These are phyloP conservation scores for Drosophila kohkoa DNA, from an alignment of 1,140 invertebrate genomes.

Conservation along the genomic window DNA sequence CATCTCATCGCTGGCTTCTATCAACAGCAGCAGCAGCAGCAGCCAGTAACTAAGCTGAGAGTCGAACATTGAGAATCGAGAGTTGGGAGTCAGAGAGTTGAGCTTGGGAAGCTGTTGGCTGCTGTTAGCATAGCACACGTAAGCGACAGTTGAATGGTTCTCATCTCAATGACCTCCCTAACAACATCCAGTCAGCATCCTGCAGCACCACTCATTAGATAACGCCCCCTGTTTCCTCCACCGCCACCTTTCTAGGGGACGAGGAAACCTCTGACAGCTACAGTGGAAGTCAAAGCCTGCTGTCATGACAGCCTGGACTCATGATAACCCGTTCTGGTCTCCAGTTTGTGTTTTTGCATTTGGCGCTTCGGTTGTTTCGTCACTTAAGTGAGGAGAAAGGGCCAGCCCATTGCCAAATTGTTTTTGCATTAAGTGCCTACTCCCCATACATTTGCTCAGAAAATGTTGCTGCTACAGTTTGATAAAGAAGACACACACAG, in stretches of 20 bases:
- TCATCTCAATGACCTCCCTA: slow-evolving; percentile 63
- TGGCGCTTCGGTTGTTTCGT: slow-evolving; percentile 39
- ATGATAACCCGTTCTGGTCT: slow-evolving; percentile 17
- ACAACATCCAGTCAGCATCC: slow-evolving; percentile 33
- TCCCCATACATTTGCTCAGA: neutral
- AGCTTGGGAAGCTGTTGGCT: neutral
- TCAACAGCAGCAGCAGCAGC: slow-evolving; percentile 47
- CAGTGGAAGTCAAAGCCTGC: slow-evolving; percentile 15
- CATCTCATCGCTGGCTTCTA: slow-evolving; percentile 50
- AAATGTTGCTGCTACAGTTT: neutral
- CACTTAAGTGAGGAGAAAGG: slow-evolving; percentile 20
- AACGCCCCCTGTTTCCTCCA: slow-evolving; percentile 12
- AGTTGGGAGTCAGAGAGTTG: neutral
- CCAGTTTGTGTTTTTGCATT: slow-evolving; percentile 24
- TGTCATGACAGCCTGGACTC: slow-evolving; percentile 46
- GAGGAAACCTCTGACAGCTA: neutral
- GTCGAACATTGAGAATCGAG: neutral
- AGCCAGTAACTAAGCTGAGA: neutral
- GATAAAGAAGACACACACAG: neutral
- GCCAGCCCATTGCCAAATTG: slow-evolving; percentile 31
- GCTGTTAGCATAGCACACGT: slow-evolving; percentile 37
- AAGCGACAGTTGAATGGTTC: slow-evolving; percentile 66
- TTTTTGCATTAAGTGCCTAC: slow-evolving; percentile 43
- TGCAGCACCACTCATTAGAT: slow-evolving; percentile 65
- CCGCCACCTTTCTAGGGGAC: no score